Base-by-base conservation (phyloP, 2,797 vertebrate genomes). In the Microtus obscurus region DNA sequence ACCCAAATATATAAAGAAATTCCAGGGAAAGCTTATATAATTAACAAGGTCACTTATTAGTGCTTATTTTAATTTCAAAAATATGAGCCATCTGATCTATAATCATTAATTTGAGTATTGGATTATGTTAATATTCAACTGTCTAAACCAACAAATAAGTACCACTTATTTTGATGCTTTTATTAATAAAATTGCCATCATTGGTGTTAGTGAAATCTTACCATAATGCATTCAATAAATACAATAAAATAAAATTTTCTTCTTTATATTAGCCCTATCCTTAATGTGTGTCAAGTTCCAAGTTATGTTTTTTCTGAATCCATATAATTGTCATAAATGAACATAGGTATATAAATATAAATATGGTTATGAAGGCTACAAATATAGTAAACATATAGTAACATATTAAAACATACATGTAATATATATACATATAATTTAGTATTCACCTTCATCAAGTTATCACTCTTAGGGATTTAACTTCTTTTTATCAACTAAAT, bases 261-360 rank as follows among this genome's bases (percentile, higher is more conserved):
- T 59, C 21, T 74, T 59, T 59, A 31, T 56, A 76, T 37, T 6
- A 71, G 17, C 31, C 40, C 59, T 71, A 63, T 51, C 91, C 43
- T 90, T 96, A 27, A 87, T 9, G 5, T 87, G 31, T 63, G 13
- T 77, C 21, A 59, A 78, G 83, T 48, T 51, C 19, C n/a, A 81
- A 90, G 82, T 23, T 83, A 73, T 65, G 34, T 53, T 43, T 16
- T 48, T 51, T 34, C 45, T 90, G 37, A 96, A 96, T 61, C 2
- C 73, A 63, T 89, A 53, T 93, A 90, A 94, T 51, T 51, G 87
- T 87, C 9, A 43, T 82, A 95, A 91, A 74, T 53, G 34, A 34
- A 6, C 45, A 59, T 27, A 45, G 19, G 45, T 10, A 69, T 56
- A 81, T 56, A 45, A 25, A 48, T 9, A 77, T n/a, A 37, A 5